Conservation (phyloP, 2,888 invertebrate species). For the Protonemura montana region DNA sequence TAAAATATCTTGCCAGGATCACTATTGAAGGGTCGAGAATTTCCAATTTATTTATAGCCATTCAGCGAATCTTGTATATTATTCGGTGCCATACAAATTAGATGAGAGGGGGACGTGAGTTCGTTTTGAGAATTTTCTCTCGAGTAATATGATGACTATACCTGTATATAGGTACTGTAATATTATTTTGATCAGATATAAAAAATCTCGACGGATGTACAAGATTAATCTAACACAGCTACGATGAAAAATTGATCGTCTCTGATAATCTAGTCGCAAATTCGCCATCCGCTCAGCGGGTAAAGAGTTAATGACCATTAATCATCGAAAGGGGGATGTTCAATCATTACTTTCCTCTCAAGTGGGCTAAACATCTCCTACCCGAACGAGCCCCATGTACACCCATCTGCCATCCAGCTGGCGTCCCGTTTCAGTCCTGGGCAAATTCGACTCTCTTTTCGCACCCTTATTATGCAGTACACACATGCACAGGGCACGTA, state of each 20-base stretch:
- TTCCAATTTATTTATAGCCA: constrained; percentile 21
- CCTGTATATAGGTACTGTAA: no score
- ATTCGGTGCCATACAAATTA: not conserved
- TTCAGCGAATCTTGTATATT: not conserved
- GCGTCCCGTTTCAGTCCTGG: not conserved
- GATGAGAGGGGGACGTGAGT: not conserved
- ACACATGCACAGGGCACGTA: not conserved
- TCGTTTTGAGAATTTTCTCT: not conserved
- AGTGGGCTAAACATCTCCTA: not conserved
- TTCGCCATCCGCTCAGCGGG: not conserved
- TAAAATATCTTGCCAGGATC: not conserved
- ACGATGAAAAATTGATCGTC: not conserved
- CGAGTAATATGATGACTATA: no score
- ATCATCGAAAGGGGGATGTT: constrained; percentile 12
- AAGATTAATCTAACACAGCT: not conserved
- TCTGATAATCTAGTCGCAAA: not conserved
- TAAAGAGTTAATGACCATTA: not conserved
- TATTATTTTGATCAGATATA: not conserved
- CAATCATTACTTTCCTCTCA: not conserved
- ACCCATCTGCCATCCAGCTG: constrained; percentile 28
- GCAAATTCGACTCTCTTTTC: not conserved
- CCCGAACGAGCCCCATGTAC: not conserved
- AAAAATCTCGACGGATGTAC: not conserved
- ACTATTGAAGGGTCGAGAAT: not conserved
- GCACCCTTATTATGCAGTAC: not conserved